Base-by-base conservation (phyloP, 2,797 vertebrate species). In the Arctocebus calabarensis region DNA sequence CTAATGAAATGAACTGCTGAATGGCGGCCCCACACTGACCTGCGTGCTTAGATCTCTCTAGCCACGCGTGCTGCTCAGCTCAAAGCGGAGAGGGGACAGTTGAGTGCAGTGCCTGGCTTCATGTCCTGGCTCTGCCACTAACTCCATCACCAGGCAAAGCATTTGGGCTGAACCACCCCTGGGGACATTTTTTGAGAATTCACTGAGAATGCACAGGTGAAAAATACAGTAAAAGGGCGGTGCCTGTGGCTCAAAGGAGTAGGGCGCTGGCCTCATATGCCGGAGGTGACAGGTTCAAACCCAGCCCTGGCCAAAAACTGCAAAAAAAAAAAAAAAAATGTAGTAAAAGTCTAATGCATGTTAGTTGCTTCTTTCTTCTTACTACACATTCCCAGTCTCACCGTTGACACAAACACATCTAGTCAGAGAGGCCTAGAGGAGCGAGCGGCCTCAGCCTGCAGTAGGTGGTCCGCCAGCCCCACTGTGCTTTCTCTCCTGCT, bases 391-490 rank as follows among this genome's bases (percentile, higher is more conserved):
- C 17, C 16, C 13, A 62, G 19, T 25, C 20, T 78, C 25, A 20
- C 8, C 7, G 4, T 13, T 73, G 83, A 45, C 43, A 9, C 2
- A 52, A 66, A 43, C 9, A 64, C 22, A 19, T 2, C 0, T 0
- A 40, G 55, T 88, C 34, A 34, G 9, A 25, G 16, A 22, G 12
- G 57, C 14, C 11, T 10, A 19, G 48, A 52, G 48, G 48, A 52
- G 48, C 48, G 48, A 14, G 14, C 14, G 14, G 48, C 48, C 13
- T n/a, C 34, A 22, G 27, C 32, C 32, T 20, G 2, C 3, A 1
- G 2, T 10, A 7, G 52, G 8, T 12, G 1, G 7, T 75, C 37
- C 14, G 40, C 66, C 55, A 0, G 0, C 57, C 40, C 6, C 2
- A 1, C 4, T 23, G 5, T 45, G 17, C 23, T 27, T 52, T 43